Evolutionary conservation across 2,888 invertebrate species (phyloP).

Genomic region (Halictus quadricinctus): DNA sequence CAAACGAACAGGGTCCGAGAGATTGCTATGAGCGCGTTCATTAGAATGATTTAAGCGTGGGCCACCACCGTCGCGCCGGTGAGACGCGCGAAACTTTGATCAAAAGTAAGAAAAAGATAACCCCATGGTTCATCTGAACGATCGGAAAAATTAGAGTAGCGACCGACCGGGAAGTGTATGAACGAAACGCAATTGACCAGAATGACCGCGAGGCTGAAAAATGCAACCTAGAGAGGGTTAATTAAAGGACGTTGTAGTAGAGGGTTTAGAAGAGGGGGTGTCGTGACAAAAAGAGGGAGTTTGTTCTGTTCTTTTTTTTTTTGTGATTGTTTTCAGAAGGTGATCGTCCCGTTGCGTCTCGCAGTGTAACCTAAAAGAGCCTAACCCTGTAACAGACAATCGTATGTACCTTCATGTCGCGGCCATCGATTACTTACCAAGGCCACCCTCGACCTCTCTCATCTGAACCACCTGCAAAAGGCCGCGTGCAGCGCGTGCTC

Average conservation of each 20-base stretch:
- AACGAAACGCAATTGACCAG: constrained; percentile 56
- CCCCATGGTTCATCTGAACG: not conserved
- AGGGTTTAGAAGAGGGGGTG: not conserved
- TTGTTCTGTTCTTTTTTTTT: not conserved
- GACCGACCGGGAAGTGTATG: constrained; percentile 15
- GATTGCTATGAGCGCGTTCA: not conserved
- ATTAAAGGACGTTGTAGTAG: constrained; percentile 45
- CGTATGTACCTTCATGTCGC: constrained; percentile 77
- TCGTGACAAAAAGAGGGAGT: not conserved
- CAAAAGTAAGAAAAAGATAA: not conserved
- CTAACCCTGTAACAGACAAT: constrained; percentile 75
- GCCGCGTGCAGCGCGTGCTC: constrained; percentile 81
- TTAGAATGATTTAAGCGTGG: not conserved
- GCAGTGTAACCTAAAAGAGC: constrained; percentile 1
- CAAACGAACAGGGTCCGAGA: not conserved
- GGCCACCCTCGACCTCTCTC: constrained; percentile 69
- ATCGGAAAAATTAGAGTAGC: constrained; percentile 1
- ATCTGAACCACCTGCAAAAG: constrained; percentile 81
- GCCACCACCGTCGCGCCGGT: not conserved
- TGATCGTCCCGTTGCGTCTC: constrained; percentile 31
- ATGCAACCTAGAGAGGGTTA: constrained; percentile 64
- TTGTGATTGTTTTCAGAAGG: constrained; percentile 18
- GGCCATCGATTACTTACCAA: constrained; percentile 82
- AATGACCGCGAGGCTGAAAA: constrained; percentile 71
- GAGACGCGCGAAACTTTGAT: not conserved